These are phyloP conservation scores for Chiloscyllium plagiosum DNA, from an alignment of 2,113 vertebrate genomes.

Conservation along the genomic window DNA sequence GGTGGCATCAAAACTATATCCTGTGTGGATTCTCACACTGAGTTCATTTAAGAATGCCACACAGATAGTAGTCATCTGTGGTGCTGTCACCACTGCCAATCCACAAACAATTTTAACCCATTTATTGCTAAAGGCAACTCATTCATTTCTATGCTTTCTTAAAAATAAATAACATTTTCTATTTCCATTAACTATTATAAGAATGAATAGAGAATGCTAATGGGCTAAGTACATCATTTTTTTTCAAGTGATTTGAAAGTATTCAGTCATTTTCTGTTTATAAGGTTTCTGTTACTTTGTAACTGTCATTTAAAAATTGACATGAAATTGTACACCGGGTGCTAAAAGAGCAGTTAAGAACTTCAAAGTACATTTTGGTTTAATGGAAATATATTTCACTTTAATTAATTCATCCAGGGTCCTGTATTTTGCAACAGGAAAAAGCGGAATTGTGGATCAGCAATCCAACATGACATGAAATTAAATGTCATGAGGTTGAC, in stretches of 20 bases:
- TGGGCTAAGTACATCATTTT: not conserved
- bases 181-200: not conserved
- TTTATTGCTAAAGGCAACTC: not conserved
- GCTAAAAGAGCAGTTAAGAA: not conserved
- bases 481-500: not conserved
- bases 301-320: not conserved
- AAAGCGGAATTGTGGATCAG: not conserved
- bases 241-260: not conserved
- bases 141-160: not conserved
- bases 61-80: not conserved
- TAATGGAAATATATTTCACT: not conserved
- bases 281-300: not conserved
- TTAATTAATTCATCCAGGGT: not conserved
- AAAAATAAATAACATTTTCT: not conserved
- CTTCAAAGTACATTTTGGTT: not conserved
- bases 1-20: not conserved
- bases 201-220: not conserved
- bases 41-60: not conserved
- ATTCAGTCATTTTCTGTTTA: not conserved
- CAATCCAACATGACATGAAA: not conserved
- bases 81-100: too few species aligned
- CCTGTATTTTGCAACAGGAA: not conserved
- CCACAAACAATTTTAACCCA: not conserved
- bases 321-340: not conserved
- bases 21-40: not conserved